A percentile compares a stretch with the other conserved stretches of the same genome.
phyloP scores from a whole-genome alignment of 2,888 invertebrate species.

The Amiota communis region DNA sequence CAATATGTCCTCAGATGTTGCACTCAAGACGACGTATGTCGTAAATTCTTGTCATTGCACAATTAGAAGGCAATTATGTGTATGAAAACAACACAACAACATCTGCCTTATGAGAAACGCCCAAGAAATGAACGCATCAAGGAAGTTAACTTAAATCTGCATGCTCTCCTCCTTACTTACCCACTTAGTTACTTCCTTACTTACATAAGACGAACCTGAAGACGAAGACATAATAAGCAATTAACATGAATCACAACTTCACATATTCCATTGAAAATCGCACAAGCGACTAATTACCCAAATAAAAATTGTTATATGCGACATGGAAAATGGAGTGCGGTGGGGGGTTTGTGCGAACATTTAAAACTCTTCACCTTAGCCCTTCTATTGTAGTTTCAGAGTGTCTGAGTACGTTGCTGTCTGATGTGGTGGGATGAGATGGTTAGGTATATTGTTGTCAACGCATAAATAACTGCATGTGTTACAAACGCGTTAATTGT shows the following conservation, averaged over 20 bases:
- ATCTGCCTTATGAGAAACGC: not conserved
- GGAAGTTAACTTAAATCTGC: not conserved
- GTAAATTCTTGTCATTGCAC: constrained; percentile 47
- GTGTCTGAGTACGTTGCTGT: constrained; percentile 12
- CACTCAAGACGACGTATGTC: constrained; percentile 17
- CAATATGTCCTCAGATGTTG: not conserved
- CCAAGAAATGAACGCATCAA: not conserved
- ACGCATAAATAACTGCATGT: constrained; percentile 67
- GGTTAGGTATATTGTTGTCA: not conserved
- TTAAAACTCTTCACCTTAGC: not conserved
- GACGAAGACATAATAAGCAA: constrained; percentile 58
- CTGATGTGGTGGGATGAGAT: not conserved
- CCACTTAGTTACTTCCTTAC: not conserved
- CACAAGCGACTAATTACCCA: constrained; percentile 56
- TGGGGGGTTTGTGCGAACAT: not conserved
- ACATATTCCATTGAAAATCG: constrained; percentile 28
- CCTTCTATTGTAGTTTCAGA: not conserved
- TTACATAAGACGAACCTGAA: not conserved
- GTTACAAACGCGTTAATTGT: constrained; percentile 70
- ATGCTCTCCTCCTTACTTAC: no score
- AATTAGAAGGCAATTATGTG: constrained; percentile 52
- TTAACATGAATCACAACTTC: constrained; percentile 63
- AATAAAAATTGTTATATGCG: constrained; percentile 52
- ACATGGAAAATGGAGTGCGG: constrained; percentile 20
- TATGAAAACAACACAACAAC: not conserved